Evolutionary conservation across 2,888 invertebrate species (phyloP).

Genomic region (Catocala nupta): DNA sequence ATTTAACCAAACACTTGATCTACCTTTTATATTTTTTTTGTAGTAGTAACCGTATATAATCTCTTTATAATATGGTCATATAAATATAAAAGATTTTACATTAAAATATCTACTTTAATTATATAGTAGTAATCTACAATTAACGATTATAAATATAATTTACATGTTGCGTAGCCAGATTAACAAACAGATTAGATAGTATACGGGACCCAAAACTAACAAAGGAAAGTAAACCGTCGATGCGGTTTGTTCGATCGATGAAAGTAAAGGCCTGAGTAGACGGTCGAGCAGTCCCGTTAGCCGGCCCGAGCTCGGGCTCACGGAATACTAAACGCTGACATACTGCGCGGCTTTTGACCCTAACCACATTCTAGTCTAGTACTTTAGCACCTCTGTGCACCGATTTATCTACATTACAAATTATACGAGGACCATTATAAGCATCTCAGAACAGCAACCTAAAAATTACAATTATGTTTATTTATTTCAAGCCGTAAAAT

Average conservation of each 20-base stretch:
- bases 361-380: slow-evolving; percentile 84
- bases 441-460: background rate
- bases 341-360: slow-evolving; percentile 87
- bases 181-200: slow-evolving; percentile 49
- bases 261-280: slow-evolving; percentile 86
- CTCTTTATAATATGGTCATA: slow-evolving; percentile 58
- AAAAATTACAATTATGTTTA: background rate
- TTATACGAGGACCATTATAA: slow-evolving; percentile 25
- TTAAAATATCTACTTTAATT: background rate
- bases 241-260: slow-evolving; percentile 83
- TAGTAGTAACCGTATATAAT: slow-evolving; percentile 69
- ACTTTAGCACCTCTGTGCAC: slow-evolving; percentile 78
- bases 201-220: slow-evolving; percentile 76
- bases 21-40: slow-evolving; percentile 67
- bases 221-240: slow-evolving; percentile 85
- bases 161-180: slow-evolving; percentile 44
- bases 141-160: background rate
- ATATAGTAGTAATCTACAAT: background rate
- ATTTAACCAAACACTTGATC: slow-evolving; percentile 76
- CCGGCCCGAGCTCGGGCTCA: slow-evolving; percentile 78
- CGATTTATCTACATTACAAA: slow-evolving; percentile 61
- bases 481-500: slow-evolving; percentile 2
- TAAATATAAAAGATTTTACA: background rate
- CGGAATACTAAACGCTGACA: slow-evolving; percentile 87
- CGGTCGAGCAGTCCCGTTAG: slow-evolving; percentile 81